phyloP scores from a whole-genome alignment of 2,113 vertebrate species.

The Boulengeromyrus knoepffleri region DNA sequence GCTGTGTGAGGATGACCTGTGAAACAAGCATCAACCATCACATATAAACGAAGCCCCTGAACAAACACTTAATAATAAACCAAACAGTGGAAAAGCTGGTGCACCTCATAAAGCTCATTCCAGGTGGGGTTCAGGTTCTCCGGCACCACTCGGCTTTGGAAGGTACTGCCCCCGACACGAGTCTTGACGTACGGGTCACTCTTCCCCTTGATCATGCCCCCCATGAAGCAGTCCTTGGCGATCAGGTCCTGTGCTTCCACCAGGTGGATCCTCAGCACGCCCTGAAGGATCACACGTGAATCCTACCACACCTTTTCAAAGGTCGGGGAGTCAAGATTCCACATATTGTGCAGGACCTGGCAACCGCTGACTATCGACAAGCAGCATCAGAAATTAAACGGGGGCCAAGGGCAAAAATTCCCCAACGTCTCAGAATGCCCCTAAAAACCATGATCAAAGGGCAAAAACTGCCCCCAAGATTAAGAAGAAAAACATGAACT shows the following conservation, averaged over 20 bases:
- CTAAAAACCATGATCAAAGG: neutral
- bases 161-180: constrained; percentile 55
- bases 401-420: neutral
- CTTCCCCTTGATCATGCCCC: constrained; percentile 73
- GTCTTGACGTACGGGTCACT: constrained; percentile 83
- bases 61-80: neutral
- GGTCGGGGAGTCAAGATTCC: neutral
- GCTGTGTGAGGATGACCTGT: constrained; percentile 64
- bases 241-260: constrained; percentile 77
- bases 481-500: too few relatives aligned
- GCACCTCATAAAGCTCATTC: constrained; percentile 86
- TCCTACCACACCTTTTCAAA: neutral
- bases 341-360: neutral
- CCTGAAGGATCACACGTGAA: constrained; percentile 49
- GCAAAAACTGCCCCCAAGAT: too few relatives aligned
- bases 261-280: constrained; percentile 75
- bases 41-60: neutral
- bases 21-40: neutral
- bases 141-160: constrained; percentile 74
- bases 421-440: too few relatives aligned
- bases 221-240: constrained; percentile 78
- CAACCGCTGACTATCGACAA: neutral
- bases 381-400: neutral
- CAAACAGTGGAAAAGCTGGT: neutral
- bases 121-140: constrained; percentile 82